A percentile compares a stretch with the other conserved stretches of the same genome.
phyloP scores from a whole-genome alignment of 2,113 vertebrate genomes.

The Leptodactylus fuscus region DNA sequence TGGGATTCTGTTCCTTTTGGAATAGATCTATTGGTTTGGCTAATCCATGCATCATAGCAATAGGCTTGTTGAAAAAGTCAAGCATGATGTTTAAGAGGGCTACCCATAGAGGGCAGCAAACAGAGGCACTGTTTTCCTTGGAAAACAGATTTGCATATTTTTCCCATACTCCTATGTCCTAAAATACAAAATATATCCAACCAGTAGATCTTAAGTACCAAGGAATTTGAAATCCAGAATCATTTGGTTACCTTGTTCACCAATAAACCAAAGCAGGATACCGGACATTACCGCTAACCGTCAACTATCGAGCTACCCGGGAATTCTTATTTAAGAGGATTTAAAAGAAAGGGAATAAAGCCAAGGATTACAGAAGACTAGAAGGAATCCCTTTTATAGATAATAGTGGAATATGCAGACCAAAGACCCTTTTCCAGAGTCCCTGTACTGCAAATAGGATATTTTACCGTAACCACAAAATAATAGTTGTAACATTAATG shows the following conservation, averaged over 20 bases:
- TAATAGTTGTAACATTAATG: neutral
- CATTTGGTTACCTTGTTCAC: neutral
- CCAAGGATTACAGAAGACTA: neutral
- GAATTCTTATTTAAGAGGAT: neutral
- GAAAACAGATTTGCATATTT: too few species aligned
- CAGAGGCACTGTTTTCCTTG: too few species aligned
- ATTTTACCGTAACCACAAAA: neutral
- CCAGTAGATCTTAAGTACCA: neutral
- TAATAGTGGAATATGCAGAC: neutral
- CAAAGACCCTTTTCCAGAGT: neutral
- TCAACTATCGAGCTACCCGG: neutral
- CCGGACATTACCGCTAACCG: neutral
- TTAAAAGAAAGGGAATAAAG: neutral
- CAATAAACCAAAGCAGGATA: neutral
- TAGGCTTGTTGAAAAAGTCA: too few species aligned
- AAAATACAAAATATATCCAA: neutral
- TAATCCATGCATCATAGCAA: too few species aligned
- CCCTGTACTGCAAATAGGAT: neutral
- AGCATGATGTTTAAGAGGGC: too few species aligned
- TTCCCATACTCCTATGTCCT: too few species aligned
- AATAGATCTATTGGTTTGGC: too few species aligned
- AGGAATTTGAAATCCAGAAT: neutral
- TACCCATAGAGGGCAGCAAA: too few species aligned
- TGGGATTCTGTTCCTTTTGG: too few species aligned
- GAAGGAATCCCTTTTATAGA: conserved; percentile 13